Evolutionary conservation across 2,797 vertebrate species (phyloP).

Genomic region (Ptychobarbus kaznakovi): DNA sequence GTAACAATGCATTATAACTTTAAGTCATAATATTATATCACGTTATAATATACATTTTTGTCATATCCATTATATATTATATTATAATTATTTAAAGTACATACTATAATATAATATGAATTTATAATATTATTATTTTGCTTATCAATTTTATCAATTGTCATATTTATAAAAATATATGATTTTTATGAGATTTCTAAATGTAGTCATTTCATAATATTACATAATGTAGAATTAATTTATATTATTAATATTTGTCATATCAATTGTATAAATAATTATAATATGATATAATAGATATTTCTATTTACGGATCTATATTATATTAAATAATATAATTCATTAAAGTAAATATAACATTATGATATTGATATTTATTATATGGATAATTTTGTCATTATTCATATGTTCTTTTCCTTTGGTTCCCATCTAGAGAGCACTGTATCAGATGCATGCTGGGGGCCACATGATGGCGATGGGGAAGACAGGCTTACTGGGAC

Average conservation of each 20-base stretch:
- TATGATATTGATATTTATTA: not conserved
- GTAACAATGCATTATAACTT: not conserved
- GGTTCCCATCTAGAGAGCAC: conserved; percentile 75
- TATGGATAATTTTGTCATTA: not conserved
- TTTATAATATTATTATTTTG: not conserved
- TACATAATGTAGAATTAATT: not conserved
- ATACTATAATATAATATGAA: not conserved
- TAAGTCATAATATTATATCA: not conserved
- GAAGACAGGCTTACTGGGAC: conserved; percentile 75
- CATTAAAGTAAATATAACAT: not conserved
- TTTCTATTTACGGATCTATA: not conserved
- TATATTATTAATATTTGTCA: not conserved
- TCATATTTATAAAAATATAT: not conserved
- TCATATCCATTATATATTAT: not conserved
- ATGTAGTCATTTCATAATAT: not conserved
- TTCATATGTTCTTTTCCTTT: not conserved
- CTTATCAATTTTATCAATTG: not conserved
- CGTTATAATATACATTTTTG: too few species aligned
- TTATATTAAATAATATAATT: not conserved
- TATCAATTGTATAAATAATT: not conserved
- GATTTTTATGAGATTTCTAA: not conserved
- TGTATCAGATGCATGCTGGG: conserved; percentile 84
- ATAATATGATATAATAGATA: too few species aligned
- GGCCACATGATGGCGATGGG: conserved; percentile 80
- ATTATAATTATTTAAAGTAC: not conserved